Percentiles rank a stretch among this genome's conserved stretches.
These are phyloP conservation scores for Chloebia gouldiae DNA, from an alignment of 2,113 vertebrate species.

Conservation along the genomic window DNA sequence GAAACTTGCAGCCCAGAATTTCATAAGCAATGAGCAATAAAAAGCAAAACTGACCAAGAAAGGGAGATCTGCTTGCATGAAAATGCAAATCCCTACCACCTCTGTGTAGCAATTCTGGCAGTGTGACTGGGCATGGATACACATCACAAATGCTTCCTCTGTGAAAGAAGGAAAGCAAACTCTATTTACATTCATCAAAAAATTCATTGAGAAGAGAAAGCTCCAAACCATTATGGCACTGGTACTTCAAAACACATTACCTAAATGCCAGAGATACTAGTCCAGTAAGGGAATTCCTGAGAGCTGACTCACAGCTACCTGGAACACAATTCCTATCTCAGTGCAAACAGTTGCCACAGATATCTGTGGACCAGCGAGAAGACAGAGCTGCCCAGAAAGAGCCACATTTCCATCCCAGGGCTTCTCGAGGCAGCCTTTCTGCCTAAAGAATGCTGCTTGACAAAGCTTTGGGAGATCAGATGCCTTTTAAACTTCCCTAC, in stretches of 20 bases:
- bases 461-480: neutral
- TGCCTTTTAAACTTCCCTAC: neutral
- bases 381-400: neutral
- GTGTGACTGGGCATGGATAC: rapidly evolving
- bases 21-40: neutral
- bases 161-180: neutral
- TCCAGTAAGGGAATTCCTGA: neutral
- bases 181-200: neutral
- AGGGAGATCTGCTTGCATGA: neutral
- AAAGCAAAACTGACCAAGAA: neutral
- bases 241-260: neutral
- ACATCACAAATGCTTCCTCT: neutral
- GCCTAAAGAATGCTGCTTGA: neutral
- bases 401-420: neutral
- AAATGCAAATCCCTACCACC: neutral
- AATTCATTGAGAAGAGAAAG: neutral
- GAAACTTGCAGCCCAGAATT: neutral
- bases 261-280: neutral
- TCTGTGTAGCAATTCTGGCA: neutral
- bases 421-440: rapidly evolving
- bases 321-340: neutral
- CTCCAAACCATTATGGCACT: neutral
- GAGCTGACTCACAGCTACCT: neutral
- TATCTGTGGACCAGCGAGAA: rapidly evolving
- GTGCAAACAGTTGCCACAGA: neutral